These are phyloP conservation scores for Alethe castanea DNA, from an alignment of 2,113 vertebrate genomes.

Conservation along the genomic window DNA sequence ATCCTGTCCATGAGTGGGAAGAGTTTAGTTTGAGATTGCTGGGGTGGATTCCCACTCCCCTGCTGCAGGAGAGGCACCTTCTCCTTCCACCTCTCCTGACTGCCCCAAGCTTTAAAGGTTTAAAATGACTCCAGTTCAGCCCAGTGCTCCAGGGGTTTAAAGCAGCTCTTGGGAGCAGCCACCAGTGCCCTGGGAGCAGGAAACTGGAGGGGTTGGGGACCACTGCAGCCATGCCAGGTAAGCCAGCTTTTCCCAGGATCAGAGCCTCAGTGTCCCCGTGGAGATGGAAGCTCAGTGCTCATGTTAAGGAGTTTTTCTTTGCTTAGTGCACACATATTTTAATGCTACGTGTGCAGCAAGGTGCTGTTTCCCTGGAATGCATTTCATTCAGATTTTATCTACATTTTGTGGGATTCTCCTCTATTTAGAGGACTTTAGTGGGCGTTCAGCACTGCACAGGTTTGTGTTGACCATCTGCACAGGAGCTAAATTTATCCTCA, in stretches of 20 bases:
- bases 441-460: background rate
- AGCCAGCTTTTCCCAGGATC: background rate
- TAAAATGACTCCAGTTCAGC: background rate
- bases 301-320: background rate
- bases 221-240: background rate
- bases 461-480: background rate
- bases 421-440: background rate
- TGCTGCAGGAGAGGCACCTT: background rate
- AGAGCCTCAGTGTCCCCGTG: rapidly evolving
- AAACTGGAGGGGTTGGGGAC: background rate
- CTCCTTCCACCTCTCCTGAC: rapidly evolving
- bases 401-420: background rate
- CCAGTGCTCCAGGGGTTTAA: background rate
- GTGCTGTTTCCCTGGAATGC: background rate
- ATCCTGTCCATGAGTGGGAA: background rate
- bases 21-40: background rate
- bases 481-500: background rate
- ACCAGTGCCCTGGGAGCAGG: background rate
- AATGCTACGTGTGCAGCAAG: background rate
- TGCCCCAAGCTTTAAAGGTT: background rate
- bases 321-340: background rate
- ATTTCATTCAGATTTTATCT: background rate
- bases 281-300: background rate
- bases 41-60: background rate
- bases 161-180: background rate